phyloP scores from a whole-genome alignment of 2,797 vertebrate genomes.

The Miichthys miiuy region DNA sequence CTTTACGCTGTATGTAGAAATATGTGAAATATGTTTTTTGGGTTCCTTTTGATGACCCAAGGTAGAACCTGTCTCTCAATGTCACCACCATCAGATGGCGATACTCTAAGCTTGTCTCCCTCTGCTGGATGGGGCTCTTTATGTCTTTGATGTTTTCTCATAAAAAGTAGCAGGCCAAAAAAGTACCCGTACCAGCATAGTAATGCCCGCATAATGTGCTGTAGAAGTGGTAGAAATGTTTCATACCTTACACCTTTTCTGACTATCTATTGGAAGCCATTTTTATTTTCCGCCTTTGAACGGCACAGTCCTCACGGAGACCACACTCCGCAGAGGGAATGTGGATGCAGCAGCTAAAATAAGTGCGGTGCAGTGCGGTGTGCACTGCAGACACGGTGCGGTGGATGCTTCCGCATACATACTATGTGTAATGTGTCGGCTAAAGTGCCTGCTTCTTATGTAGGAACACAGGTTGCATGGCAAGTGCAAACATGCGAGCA shows the following conservation, averaged over 20 bases:
- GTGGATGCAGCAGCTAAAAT: conserved; percentile 47
- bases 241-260: conserved; percentile 35
- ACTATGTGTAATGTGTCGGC: conserved; percentile 11
- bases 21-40: conserved; percentile 2
- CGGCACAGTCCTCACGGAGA: conserved; percentile 34
- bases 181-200: conserved; percentile 31
- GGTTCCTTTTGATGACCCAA: conserved; percentile 1
- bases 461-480: conserved; percentile 5
- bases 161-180: conserved; percentile 18
- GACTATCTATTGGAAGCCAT: conserved; percentile 19
- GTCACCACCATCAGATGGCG: conserved; percentile 1
- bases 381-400: conserved; percentile 52
- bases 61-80: conserved; percentile 24
- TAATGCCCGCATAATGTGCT: conserved; percentile 36
- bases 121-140: conserved; percentile 71
- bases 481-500: conserved; percentile 11
- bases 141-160: conserved; percentile 39
- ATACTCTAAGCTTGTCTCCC: conserved; percentile 44
- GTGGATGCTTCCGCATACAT: conserved; percentile 31
- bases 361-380: conserved; percentile 36
- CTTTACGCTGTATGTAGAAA: background rate
- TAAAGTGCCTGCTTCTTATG: background rate
- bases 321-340: conserved; percentile 45
- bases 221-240: conserved; percentile 27
- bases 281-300: conserved; percentile 33